Base-by-base conservation (phyloP, 2,888 invertebrate genomes). In the Anthophora plumipes region DNA sequence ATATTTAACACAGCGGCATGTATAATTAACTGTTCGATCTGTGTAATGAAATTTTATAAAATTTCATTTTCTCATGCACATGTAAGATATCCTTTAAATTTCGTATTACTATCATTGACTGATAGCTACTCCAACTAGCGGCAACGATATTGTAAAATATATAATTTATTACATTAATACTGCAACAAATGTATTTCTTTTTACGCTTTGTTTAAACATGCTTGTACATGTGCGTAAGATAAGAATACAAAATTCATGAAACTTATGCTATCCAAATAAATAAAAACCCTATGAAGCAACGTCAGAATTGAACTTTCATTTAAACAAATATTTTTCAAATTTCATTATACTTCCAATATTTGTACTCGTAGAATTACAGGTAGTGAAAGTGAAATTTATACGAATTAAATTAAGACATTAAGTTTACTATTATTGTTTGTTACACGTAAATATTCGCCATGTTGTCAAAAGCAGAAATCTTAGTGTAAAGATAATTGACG, bases 361-460 rank as follows among this genome's bases (percentile, higher is more conserved):
- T 20, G 9, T 41, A 31, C 25, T 52, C n/a, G n/a, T 14, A 31
- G n/a, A 57, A 3, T 61, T 41, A 20, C 4, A 55, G 8, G 5
- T n/a, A 17, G 2, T 12, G 6, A 22, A 22, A 20, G 25, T 22
- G 17, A 68, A 52, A 39, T 39, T 22, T 7, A 31, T 7, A 11
- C n/a, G 39, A 7, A 39, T 25, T 12, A 22, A 41, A 14, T 14
- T 22, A 5, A n/a, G 14, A 11, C 8, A 14, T 39, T 7, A 12
- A 64, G 68, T 41, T 22, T 3, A 25, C 25, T 9, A 1, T 41
- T 7, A n/a, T 57, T 50, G 37, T 37, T 20, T 11, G 6, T 41
- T 14, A 5, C 17, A 31, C 46, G 1, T 41, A 20, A 50, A 22
- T 64, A 59, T 14, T 59, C 76, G 76, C 76, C 76, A 76, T 64